These are phyloP conservation scores for Gephyroberyx darwinii DNA, from an alignment of 2,797 vertebrate genomes.

Conservation along the genomic window DNA sequence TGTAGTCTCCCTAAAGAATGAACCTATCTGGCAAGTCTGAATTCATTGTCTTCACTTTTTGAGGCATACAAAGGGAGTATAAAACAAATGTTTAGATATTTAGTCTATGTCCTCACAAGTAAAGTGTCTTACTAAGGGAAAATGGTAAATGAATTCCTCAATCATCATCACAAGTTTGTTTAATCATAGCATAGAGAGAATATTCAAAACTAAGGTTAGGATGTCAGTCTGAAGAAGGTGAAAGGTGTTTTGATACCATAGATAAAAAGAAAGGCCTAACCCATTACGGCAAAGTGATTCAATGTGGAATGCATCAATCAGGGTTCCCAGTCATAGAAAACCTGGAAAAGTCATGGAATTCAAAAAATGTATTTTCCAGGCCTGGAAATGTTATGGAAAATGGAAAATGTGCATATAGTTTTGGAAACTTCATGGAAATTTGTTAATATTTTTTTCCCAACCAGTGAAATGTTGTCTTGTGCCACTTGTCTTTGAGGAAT, in stretches of 20 bases:
- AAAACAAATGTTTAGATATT: constrained; percentile 2
- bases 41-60: background rate
- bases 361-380: too few species aligned
- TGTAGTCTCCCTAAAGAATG: constrained; percentile 15
- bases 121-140: background rate
- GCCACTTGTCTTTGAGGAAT: too few species aligned
- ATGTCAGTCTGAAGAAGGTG: background rate
- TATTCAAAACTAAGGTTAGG: background rate
- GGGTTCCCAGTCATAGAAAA: too few species aligned
- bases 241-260: background rate
- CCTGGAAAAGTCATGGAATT: too few species aligned
- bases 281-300: too few species aligned
- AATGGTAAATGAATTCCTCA: background rate
- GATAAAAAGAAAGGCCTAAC: too few species aligned
- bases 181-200: background rate
- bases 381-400: too few species aligned
- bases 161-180: background rate
- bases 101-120: background rate
- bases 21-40: background rate
- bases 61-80: background rate
- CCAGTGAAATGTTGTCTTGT: too few species aligned
- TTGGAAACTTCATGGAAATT: too few species aligned
- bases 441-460: too few species aligned
- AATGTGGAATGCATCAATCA: constrained; percentile 4
- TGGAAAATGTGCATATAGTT: too few species aligned